Conservation (phyloP, 2,113 vertebrate genomes). For the Chaetodon trifascialis region DNA sequence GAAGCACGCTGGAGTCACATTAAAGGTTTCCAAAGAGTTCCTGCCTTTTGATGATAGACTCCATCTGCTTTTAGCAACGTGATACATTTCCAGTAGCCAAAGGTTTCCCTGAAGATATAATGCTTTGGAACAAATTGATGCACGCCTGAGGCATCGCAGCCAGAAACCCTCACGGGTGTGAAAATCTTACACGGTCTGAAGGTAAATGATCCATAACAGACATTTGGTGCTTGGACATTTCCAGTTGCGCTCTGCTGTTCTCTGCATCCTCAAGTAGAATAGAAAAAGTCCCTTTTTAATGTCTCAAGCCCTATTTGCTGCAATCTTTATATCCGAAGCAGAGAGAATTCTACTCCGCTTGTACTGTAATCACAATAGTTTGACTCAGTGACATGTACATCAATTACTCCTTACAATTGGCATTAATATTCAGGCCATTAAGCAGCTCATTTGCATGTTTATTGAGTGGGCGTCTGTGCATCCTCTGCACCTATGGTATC, state of each 20-base stretch:
- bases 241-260: conserved; percentile 16
- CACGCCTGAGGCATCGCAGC: conserved; percentile 17
- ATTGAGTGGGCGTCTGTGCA: conserved; percentile 68
- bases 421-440: conserved; percentile 79
- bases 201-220: conserved; percentile 23
- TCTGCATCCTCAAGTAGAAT: not conserved
- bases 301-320: not conserved
- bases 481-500: conserved; percentile 54
- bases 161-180: not conserved
- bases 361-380: conserved; percentile 73
- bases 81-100: conserved; percentile 32
- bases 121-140: conserved; percentile 25
- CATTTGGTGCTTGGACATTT: conserved; percentile 4
- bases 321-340: not conserved
- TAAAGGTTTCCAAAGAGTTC: conserved; percentile 25
- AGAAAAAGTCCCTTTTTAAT: not conserved
- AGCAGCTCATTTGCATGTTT: conserved; percentile 80
- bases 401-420: conserved; percentile 68
- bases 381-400: conserved; percentile 73
- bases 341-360: conserved; percentile 29
- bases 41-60: conserved; percentile 32
- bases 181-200: not conserved
- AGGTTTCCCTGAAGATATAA: conserved; percentile 25
- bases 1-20: conserved; percentile 17
- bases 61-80: conserved; percentile 35